Conservation (phyloP, 2,888 invertebrate genomes). For the Hydroisotoma schaefferi region DNA sequence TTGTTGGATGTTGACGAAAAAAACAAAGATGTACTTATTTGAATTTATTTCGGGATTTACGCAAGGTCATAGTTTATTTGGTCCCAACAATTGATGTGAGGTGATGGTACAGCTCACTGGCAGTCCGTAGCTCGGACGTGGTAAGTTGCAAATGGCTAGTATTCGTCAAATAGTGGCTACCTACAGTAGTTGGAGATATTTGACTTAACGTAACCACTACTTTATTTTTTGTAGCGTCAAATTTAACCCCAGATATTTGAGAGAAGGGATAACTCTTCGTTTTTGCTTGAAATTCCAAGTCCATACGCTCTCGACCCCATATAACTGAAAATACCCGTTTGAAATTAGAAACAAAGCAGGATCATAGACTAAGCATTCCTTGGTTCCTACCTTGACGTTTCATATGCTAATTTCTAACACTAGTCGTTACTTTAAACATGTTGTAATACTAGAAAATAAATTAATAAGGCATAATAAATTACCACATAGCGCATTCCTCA, state of each 20-base stretch:
- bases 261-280: slow-evolving; percentile 44
- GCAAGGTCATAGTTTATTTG: neutral
- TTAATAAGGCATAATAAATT: slow-evolving; percentile 9
- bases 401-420: too few relatives aligned
- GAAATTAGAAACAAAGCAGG: too few relatives aligned
- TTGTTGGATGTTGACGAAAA: too few relatives aligned
- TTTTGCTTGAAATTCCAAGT: slow-evolving; percentile 47
- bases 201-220: slow-evolving; percentile 37
- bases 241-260: slow-evolving; percentile 41
- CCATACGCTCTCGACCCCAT: slow-evolving; percentile 46
- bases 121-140: slow-evolving; percentile 36
- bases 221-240: slow-evolving; percentile 45
- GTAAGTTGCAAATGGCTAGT: slow-evolving; percentile 42
- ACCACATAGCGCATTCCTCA: slow-evolving; percentile 47
- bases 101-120: slow-evolving; percentile 45
- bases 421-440: too few relatives aligned
- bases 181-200: slow-evolving; percentile 17
- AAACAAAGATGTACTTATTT: too few relatives aligned
- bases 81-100: slow-evolving; percentile 38
- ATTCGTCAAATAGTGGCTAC: slow-evolving; percentile 34
- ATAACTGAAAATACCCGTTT: slow-evolving; percentile 44
- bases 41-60: too few relatives aligned
- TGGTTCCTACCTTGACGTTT: too few relatives aligned
- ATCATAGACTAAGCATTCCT: too few relatives aligned
- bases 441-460: neutral